Conservation (phyloP, 2,888 invertebrate species). For the Habrosyne pyritoides region DNA sequence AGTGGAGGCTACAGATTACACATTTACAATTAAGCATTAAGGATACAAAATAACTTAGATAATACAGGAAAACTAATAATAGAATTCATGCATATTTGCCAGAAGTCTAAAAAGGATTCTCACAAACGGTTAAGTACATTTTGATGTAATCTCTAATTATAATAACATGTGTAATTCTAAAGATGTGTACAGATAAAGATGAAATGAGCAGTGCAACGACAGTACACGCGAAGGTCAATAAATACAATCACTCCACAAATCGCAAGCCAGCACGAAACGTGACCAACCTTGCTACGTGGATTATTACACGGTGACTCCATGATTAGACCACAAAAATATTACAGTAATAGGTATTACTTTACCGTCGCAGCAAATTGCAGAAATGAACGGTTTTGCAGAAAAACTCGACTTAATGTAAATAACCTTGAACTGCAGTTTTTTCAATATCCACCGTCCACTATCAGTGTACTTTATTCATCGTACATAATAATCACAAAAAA, state of each 20-base stretch:
- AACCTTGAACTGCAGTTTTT: slow-evolving; percentile 4
- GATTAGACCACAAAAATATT: slow-evolving; percentile 39
- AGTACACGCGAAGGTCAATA: slow-evolving; percentile 55
- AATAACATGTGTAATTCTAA: not conserved
- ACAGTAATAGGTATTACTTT: slow-evolving; percentile 8
- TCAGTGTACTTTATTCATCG: not conserved
- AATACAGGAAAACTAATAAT: no score
- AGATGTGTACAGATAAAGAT: slow-evolving; percentile 10
- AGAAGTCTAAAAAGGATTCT: not conserved
- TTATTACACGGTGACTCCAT: slow-evolving; percentile 39
- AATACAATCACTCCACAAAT: slow-evolving; percentile 55
- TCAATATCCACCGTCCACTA: not conserved
- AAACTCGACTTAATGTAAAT: slow-evolving; percentile 4
- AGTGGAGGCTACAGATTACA: no score
- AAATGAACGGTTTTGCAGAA: slow-evolving; percentile 1
- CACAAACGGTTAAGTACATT: not conserved
- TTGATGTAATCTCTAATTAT: not conserved
- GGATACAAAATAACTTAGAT: no score
- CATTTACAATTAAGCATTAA: no score
- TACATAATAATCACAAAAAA: not conserved
- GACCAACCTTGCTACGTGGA: slow-evolving; percentile 53
- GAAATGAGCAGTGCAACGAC: slow-evolving; percentile 19
- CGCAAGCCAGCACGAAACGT: slow-evolving; percentile 45
- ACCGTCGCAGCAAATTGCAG: slow-evolving; percentile 3
- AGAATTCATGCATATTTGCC: no score